Evolutionary conservation across 2,113 vertebrate genomes (phyloP), one percentile per base, ranked within the genome.

Genomic region (Nematolebias whitei): DNA sequence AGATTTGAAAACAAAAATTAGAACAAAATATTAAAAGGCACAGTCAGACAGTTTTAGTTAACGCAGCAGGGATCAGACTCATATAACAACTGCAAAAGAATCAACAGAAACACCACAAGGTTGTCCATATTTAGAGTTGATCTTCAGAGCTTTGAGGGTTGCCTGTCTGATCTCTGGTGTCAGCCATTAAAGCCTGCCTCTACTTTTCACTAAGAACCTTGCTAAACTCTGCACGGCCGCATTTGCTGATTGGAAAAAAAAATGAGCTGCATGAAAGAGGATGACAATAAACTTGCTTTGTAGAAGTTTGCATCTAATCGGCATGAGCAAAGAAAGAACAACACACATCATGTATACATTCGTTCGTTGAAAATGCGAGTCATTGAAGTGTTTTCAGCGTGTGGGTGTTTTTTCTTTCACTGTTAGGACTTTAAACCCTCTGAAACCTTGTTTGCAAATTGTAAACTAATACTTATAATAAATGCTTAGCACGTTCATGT

Each of bases 281-380:
- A 44, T 71, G 78, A 71, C 63, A 49, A 54, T 81, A 24, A 43
- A 75, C 60, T 75, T 51, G 70, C 39, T 38, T 52, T 59, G 54
- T 40, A 51, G 65, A 26, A n/a, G 89, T 85, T 87, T 89, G 89
- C 45, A 32, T 71, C 53, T 53, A 58, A 71, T 72, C 65, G 14
- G 81, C 78, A 81, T 82, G 75, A 74, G 48, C 49, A 65, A 69
- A 66, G 77, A 62, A 75, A 76, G 74, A 84, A 82, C 84, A 87
- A 84, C 55, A 14, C 16, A 68, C 55, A 52, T 41, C 23, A 54
- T 49, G 65, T 49, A n/a, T n/a, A 68, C 51, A 32, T 56, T 18
- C 62, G 23, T 39, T 63, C 16, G 11, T 43, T 41, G 38, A 70
- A 56, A 84, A 78, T 55, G 40, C 43, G 51, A 22, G 26, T 41